Base-by-base conservation (phyloP, 2,113 vertebrate genomes). In the Petaurus breviceps region DNA sequence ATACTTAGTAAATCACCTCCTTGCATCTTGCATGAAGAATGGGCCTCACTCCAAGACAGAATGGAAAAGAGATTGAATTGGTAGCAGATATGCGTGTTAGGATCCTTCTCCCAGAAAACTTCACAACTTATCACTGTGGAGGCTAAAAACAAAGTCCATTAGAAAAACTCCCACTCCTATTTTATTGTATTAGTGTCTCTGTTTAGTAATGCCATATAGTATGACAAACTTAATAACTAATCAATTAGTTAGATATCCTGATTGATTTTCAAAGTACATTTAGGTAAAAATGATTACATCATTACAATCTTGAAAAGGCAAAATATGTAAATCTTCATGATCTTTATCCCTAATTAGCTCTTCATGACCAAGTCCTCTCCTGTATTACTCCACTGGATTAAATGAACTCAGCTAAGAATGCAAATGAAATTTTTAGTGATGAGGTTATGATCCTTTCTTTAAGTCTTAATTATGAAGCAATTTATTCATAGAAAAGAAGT, bases 1-100 rank as follows among this genome's bases (percentile, higher is more conserved):
- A 99, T 98, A 95, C 99, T 99, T 90, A 99, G 98, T 93, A 99
- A 98, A 97, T 99, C 98, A 19, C 99, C 99, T 93, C 99, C 99
- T 96, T 99, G 99, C 92, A 99, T 98, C 97, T 98, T 99, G 94
- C 99, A 99, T 94, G 99, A 98, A 0, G 98, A 97, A 96, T 98
- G 98, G 0, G 99, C 99, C 97, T 99, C 99, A 0, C 55, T 99
- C 99, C 99, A 99, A 53, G 99, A 99, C 11, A 99, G 98, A 90
- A 99, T 97, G 23, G 99, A 99, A 16, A 98, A 98, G 25, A 99
- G 95, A 98, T 99, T 99, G 98, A 99, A 99, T 98, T 99, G 99
- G 98, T 99, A 99, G 96, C 99, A 99, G 5, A 99, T 84, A 0
- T 92, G 96, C 1, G 99, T 98, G 57, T 97, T 96, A 2, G 98